Base-by-base conservation (phyloP, 2,113 vertebrate species). In the Semnornis frantzii region DNA sequence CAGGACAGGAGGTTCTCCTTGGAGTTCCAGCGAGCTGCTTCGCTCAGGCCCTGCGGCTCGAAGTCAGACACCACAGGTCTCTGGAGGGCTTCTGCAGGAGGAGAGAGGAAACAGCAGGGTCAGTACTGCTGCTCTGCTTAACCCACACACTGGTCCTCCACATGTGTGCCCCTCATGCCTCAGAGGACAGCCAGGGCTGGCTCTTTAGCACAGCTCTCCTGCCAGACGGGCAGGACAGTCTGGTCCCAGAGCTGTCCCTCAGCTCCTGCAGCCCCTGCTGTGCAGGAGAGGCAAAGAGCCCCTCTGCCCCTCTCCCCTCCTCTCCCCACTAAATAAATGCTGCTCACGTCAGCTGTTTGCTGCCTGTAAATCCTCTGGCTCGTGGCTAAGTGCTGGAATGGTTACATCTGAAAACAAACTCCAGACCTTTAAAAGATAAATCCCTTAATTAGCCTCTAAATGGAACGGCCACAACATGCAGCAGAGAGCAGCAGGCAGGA, bases 11-110 rank as follows among this genome's bases (percentile, higher is more conserved):
- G 98, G 94, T 99, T 99, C 97, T 99, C 99, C 97, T 99, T 99
- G 94, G 99, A 99, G 98, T 99, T 99, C 99, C 99, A 99, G 80
- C 99, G 99, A 58, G 99, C 99, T 4, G 99, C 99, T 97, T 99
- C 99, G 0, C 98, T 99, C 94, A 99, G 98, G 92, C 99, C 98
- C 82, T 98, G 98, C 39, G 98, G 98, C 97, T 99, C 99, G 28
- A 99, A 98, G 96, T 99, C 99, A 2, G 98, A 97, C 20, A 96
- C 97, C 31, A 97, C 97, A 4, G 99, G 99, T 97, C 98, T 98
- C 97, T 99, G 99, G 84, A 99, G 98, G 97, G 99, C 99, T 99
- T 99, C 99, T 98, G 94, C 39, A 94, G 84, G 59, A 72, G 24
- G 55, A 48, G 28, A 59, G 54, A 28, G 70, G 39, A 86, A 63